Evolutionary conservation across 2,797 vertebrate genomes (phyloP).

Genomic region (Falco biarmicus): DNA sequence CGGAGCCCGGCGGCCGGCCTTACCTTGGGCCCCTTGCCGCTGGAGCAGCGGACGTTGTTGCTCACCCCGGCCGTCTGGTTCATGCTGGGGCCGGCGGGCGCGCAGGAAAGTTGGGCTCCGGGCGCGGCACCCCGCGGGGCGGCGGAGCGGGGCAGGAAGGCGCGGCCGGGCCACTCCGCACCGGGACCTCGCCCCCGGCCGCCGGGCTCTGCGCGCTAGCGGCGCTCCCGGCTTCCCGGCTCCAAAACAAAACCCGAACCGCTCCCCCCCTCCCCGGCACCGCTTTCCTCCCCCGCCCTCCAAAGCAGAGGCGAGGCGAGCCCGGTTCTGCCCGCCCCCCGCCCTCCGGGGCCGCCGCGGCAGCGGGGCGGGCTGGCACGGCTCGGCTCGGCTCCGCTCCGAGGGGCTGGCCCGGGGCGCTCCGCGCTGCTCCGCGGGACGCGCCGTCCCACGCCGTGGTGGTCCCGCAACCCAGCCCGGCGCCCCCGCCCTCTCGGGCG

Average conservation of each 20-base stretch:
- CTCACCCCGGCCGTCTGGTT: conserved; percentile 94
- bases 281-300: conserved; percentile 21
- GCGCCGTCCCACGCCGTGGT: background rate
- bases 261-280: background rate
- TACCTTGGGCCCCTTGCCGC: conserved; percentile 91
- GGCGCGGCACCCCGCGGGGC: background rate
- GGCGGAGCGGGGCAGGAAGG: too few species aligned
- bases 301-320: conserved; percentile 37
- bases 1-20: conserved; percentile 2
- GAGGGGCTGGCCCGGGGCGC: too few species aligned
- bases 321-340: conserved; percentile 46
- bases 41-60: conserved; percentile 88
- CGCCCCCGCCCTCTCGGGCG: too few species aligned
- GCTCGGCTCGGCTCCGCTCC: background rate
- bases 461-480: background rate
- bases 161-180: too few species aligned
- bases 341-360: background rate
- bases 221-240: background rate
- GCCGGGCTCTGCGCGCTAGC: background rate
- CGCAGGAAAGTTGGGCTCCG: conserved; percentile 29
- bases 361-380: background rate
- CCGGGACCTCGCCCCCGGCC: background rate
- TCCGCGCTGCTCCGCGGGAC: background rate
- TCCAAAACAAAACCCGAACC: background rate
- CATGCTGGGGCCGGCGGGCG: conserved; percentile 76